Conservation (phyloP, 30 jellyfish, hydroid and myxozoan genomes). For the Euphysa ruthae region DNA sequence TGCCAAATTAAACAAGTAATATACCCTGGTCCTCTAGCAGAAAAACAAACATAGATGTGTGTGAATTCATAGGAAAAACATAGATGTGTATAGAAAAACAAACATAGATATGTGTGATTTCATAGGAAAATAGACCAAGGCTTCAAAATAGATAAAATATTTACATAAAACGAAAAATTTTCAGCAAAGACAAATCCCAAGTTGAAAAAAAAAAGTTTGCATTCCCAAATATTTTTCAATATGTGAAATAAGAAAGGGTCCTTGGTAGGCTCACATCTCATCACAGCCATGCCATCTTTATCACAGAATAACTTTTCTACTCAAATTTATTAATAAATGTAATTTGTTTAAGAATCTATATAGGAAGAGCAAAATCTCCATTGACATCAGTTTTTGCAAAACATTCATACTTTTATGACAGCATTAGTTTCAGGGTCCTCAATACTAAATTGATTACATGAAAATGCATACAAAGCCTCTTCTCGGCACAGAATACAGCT, state of each 20-base stretch:
- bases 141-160: no score
- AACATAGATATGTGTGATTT: no score
- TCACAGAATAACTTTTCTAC: slow-evolving; percentile 92
- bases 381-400: slow-evolving; percentile 87
- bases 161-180: no score
- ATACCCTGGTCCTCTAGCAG: no score
- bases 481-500: slow-evolving; percentile 86
- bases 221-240: slow-evolving; percentile 70
- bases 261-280: slow-evolving; percentile 85
- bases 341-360: slow-evolving; percentile 49
- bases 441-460: slow-evolving; percentile 91
- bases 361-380: slow-evolving; percentile 83
- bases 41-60: no score
- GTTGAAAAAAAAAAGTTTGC: no score
- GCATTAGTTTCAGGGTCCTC: slow-evolving; percentile 97
- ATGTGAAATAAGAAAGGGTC: slow-evolving; percentile 86
- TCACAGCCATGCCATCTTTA: slow-evolving; percentile 76
- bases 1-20: no score
- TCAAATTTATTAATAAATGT: slow-evolving; percentile 68
- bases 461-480: slow-evolving; percentile 96
- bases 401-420: slow-evolving; percentile 72
- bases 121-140: no score
- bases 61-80: no score
- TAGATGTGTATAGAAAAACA: no score
- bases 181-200: no score